Evolutionary conservation across 1,140 invertebrate species (phyloP), one percentile per base, ranked within the genome.

Genomic region (Saccostrea cuccullata): DNA sequence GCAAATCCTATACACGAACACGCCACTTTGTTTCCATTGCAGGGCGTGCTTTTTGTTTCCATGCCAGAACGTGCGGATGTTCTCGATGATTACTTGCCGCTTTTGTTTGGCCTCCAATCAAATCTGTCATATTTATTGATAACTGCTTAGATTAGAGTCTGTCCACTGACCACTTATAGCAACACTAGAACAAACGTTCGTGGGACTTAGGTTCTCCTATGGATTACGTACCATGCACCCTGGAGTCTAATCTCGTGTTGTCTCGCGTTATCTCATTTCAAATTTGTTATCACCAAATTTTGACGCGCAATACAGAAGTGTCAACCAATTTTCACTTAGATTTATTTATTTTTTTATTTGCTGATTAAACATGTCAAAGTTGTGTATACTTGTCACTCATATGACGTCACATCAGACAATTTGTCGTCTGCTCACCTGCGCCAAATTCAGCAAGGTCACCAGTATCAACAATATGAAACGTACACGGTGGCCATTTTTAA

Each of bases 341-440:
- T 77, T 77, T 77, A 77, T 77, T 77, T 77, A 77, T 77, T 30
- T 77, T 47, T 77, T 77, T 77, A 77, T 77, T 77, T 77, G 70
- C 70, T 77, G 70, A 77, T 77, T 30, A 77, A 77, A 77, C 70
- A 77, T 77, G 70, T 77, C 70, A 77, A 26, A 30, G 70, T 77
- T 77, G 70, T 77, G 11, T 26, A 77, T 77, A 30, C 70, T 77
- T 77, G 70, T 77, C 70, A 77, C 70, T 77, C 70, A 77, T 36
- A 30, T 77, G 70, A 77, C 70, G 70, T 77, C 70, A 77, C 26
- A 77, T 77, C 70, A 77, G 70, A 26, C 70, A 26, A 36, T 26
- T 36, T 77, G 70, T 77, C 70, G 70, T 77, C 70, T 77, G 70
- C 70, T 77, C 70, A 77, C 70, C 70, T 77, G 70, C 11, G 26